Evolutionary conservation across 2,797 vertebrate genomes (phyloP).

Genomic region (Podarcis siculus): DNA sequence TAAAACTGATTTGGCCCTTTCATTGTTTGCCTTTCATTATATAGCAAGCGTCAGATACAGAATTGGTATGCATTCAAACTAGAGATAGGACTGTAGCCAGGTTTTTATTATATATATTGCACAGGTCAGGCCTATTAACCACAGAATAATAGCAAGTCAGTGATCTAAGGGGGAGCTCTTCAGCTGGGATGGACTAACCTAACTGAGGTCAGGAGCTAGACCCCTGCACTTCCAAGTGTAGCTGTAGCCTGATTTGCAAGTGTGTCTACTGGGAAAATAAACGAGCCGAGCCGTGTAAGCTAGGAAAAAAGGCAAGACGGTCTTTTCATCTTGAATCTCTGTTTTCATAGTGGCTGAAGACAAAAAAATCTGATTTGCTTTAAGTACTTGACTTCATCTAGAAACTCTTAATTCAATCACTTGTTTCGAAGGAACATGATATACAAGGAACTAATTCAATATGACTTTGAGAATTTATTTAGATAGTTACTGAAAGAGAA

Average conservation of each 20-base stretch:
- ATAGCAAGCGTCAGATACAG: constrained; percentile 77
- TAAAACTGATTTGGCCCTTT: constrained; percentile 80
- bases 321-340: constrained; percentile 62
- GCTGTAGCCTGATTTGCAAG: constrained; percentile 67
- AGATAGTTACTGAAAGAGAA: constrained; percentile 58
- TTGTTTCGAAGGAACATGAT: constrained; percentile 35
- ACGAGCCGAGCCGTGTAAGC: constrained; percentile 39
- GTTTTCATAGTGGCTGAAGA: constrained; percentile 46
- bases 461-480: constrained; percentile 58
- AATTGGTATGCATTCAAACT: constrained; percentile 79
- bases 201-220: constrained; percentile 72
- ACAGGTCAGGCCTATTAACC: constrained; percentile 78
- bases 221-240: constrained; percentile 57
- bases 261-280: constrained; percentile 69
- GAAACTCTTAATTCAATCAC: constrained; percentile 37
- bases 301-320: constrained; percentile 48
- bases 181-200: constrained; percentile 67
- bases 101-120: constrained; percentile 68
- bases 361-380: constrained; percentile 51
- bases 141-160: constrained; percentile 76
- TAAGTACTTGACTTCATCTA: constrained; percentile 48
- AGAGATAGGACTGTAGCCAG: constrained; percentile 74
- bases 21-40: constrained; percentile 84
- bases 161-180: constrained; percentile 71
- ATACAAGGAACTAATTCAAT: constrained; percentile 41